phyloP scores from a whole-genome alignment of 1,140 invertebrate genomes.

The Drosophila bocki region DNA sequence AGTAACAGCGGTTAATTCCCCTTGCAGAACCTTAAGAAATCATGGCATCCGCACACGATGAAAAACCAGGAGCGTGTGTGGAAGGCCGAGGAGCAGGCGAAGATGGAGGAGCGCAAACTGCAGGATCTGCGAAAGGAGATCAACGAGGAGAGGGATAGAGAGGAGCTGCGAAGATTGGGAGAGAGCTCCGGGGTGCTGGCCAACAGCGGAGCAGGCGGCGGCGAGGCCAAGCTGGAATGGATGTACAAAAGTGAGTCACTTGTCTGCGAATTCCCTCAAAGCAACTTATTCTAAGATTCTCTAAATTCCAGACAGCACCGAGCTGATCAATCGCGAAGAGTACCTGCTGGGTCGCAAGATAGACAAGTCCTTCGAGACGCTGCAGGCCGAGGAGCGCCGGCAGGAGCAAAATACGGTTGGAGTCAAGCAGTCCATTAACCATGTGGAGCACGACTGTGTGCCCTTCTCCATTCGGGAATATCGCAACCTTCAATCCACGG shows the following conservation, averaged over 20 bases:
- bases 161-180: conserved; percentile 88
- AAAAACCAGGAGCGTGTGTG: conserved; percentile 92
- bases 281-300: background rate
- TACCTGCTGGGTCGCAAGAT: conserved; percentile 94
- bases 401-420: conserved; percentile 82
- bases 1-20: background rate
- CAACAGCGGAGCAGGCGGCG: conserved; percentile 84
- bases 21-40: conserved; percentile 90
- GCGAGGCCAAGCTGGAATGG: conserved; percentile 92
- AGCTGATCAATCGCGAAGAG: conserved; percentile 91
- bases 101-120: conserved; percentile 89
- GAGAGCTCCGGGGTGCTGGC: conserved; percentile 87
- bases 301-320: conserved; percentile 52
- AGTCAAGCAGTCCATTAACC: conserved; percentile 87
- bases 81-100: conserved; percentile 91
- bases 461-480: conserved; percentile 89
- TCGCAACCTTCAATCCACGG: conserved; percentile 73
- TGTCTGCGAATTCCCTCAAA: too few relatives aligned
- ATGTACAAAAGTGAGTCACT: conserved; percentile 92
- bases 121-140: conserved; percentile 89
- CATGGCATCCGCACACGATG: conserved; percentile 92
- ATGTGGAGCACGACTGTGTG: conserved; percentile 91
- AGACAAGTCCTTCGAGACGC: conserved; percentile 93
- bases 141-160: conserved; percentile 88
- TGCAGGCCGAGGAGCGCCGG: conserved; percentile 88